Percentiles rank a stretch among this genome's conserved stretches.
These are phyloP conservation scores for Uropsilus gracilis DNA, from an alignment of 2,113 vertebrate species.

Conservation along the genomic window DNA sequence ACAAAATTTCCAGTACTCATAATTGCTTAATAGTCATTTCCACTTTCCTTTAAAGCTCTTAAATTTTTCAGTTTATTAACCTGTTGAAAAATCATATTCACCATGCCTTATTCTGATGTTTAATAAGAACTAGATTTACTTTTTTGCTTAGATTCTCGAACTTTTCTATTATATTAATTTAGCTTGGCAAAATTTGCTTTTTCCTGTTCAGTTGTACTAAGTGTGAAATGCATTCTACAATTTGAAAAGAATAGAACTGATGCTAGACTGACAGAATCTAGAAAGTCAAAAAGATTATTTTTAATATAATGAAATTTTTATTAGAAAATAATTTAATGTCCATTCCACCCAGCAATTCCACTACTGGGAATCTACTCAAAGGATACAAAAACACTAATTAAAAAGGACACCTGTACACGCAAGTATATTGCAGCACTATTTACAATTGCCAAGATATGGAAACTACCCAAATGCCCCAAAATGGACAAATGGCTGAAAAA, in stretches of 20 bases:
- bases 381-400: too few species aligned
- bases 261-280: not conserved
- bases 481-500: too few species aligned
- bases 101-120: not conserved
- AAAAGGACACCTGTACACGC: too few species aligned
- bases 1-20: not conserved
- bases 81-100: constrained; percentile 33
- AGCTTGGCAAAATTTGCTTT: not conserved
- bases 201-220: constrained; percentile 27
- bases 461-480: too few species aligned
- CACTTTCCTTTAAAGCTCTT: constrained; percentile 4
- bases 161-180: not conserved
- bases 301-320: not conserved
- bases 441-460: too few species aligned
- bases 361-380: too few species aligned
- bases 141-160: constrained; percentile 24
- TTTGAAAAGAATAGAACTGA: not conserved
- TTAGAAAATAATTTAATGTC: too few species aligned
- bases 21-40: constrained; percentile 51
- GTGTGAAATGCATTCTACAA: not conserved
- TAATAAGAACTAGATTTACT: constrained; percentile 30
- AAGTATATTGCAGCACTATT: too few species aligned
- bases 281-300: constrained; percentile 24
- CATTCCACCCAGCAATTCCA: too few species aligned
- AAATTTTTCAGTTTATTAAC: constrained; percentile 39